Conservation (phyloP, 2,888 invertebrate genomes). For the Lasioglossum malachurum region DNA sequence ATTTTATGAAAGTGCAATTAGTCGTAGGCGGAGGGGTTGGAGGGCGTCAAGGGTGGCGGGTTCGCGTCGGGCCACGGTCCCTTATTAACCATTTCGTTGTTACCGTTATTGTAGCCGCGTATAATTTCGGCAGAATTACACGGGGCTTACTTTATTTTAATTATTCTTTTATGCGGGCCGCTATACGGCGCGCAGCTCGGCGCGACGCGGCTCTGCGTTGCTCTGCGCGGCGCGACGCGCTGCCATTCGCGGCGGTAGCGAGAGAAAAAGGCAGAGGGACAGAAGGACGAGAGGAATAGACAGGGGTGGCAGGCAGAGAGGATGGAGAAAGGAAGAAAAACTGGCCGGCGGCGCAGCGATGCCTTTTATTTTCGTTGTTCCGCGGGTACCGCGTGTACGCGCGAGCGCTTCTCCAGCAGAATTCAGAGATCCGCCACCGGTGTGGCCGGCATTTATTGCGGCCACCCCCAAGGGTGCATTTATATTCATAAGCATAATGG, state of each 20-base stretch:
- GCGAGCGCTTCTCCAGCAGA: slow-evolving; percentile 53
- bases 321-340: slow-evolving; percentile 53
- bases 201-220: slow-evolving; percentile 22
- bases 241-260: slow-evolving; percentile 25
- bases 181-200: background rate
- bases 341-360: slow-evolving; percentile 53
- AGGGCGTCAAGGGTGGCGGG: background rate
- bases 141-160: slow-evolving; percentile 71
- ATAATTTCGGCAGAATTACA: slow-evolving; percentile 73
- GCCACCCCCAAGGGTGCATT: slow-evolving; percentile 78
- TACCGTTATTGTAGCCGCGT: slow-evolving; percentile 64
- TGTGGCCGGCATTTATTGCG: slow-evolving; percentile 78
- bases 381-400: slow-evolving; percentile 49
- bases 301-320: background rate
- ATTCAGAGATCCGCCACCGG: slow-evolving; percentile 71
- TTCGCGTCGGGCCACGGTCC: background rate
- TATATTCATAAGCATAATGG: slow-evolving; percentile 84
- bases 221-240: slow-evolving; percentile 45
- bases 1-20: slow-evolving; percentile 41
- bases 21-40: background rate
- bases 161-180: slow-evolving; percentile 73
- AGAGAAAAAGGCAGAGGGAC: slow-evolving; percentile 37
- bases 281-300: slow-evolving; percentile 8
- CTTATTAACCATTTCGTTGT: slow-evolving; percentile 68
- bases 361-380: slow-evolving; percentile 64